Conservation (phyloP, 2,888 invertebrate genomes). For the Lochmaea capreae region DNA sequence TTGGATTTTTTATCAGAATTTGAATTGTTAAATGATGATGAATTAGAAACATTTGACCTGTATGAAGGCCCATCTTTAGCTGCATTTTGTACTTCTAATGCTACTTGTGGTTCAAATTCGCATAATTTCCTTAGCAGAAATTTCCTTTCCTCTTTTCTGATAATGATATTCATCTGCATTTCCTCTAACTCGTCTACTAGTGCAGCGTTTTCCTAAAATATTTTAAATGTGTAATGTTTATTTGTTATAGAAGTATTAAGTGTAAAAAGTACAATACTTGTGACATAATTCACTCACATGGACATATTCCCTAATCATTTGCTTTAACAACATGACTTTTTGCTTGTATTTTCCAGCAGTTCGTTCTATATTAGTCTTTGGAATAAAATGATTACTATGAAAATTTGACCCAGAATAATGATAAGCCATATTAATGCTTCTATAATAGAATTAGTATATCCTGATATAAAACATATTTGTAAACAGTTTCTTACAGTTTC, state of each 20-base stretch:
- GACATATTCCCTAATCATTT: slow-evolving; percentile 73
- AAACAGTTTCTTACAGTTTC: neutral
- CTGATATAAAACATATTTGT: slow-evolving; percentile 11
- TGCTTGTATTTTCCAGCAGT: slow-evolving; percentile 69
- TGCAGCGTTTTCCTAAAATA: slow-evolving; percentile 81
- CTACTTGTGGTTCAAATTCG: slow-evolving; percentile 71
- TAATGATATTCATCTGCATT: slow-evolving; percentile 83
- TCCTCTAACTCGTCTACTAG: slow-evolving; percentile 89
- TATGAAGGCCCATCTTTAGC: slow-evolving; percentile 56
- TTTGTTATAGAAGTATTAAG: neutral
- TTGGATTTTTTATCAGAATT: slow-evolving; percentile 54
- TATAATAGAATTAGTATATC: neutral
- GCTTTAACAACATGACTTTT: slow-evolving; percentile 74
- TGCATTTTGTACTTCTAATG: slow-evolving; percentile 61
- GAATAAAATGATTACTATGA: slow-evolving; percentile 18
- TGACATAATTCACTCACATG: slow-evolving; percentile 69
- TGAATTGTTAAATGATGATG: slow-evolving; percentile 14
- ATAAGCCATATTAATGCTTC: slow-evolving; percentile 20
- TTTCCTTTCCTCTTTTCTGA: slow-evolving; percentile 85
- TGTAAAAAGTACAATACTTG: neutral
- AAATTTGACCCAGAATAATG: slow-evolving; percentile 28
- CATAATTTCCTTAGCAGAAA: slow-evolving; percentile 82
- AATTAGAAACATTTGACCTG: slow-evolving; percentile 34
- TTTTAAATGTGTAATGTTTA: neutral
- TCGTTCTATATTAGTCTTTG: slow-evolving; percentile 43